Conservation (phyloP, 2,888 invertebrate genomes). For the Myathropa florea region DNA sequence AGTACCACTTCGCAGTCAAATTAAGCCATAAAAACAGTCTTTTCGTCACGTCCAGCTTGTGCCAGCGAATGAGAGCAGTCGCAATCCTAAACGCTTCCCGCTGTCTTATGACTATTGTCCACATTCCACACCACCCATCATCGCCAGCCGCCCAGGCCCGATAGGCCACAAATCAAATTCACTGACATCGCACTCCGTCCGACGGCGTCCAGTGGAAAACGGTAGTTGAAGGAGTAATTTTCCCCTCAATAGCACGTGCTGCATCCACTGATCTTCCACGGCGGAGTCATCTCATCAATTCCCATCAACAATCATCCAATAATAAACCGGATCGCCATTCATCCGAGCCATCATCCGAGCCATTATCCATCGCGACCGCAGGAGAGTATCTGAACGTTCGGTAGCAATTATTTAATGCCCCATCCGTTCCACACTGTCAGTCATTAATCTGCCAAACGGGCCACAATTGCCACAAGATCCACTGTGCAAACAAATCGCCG, state of each 20-base stretch:
- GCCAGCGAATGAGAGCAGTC: neutral
- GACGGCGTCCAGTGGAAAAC: conserved; percentile 16
- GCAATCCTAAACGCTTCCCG: neutral
- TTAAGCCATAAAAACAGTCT: neutral
- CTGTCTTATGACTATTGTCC: neutral
- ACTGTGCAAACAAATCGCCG: conserved; percentile 66
- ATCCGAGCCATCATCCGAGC: conserved; percentile 22
- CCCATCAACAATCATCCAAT: conserved; percentile 62
- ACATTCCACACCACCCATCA: neutral
- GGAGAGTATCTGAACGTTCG: conserved; percentile 24
- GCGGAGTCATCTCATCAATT: conserved; percentile 54
- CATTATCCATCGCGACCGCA: neutral
- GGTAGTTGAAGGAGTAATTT: conserved; percentile 61
- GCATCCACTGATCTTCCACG: neutral
- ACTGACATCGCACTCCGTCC: conserved; percentile 19
- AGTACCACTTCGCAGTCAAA: neutral
- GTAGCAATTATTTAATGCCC: conserved; percentile 70
- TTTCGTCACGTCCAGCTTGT: neutral
- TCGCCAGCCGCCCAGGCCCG: neutral
- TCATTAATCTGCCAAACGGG: conserved; percentile 70
- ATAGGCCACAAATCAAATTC: conserved; percentile 63
- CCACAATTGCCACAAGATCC: conserved; percentile 69
- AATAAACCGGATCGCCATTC: conserved; percentile 67
- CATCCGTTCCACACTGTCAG: conserved; percentile 69
- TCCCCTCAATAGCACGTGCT: conserved; percentile 57